These are phyloP conservation scores for Lutraria lutraria DNA, from an alignment of 2,888 invertebrate species.

Conservation along the genomic window DNA sequence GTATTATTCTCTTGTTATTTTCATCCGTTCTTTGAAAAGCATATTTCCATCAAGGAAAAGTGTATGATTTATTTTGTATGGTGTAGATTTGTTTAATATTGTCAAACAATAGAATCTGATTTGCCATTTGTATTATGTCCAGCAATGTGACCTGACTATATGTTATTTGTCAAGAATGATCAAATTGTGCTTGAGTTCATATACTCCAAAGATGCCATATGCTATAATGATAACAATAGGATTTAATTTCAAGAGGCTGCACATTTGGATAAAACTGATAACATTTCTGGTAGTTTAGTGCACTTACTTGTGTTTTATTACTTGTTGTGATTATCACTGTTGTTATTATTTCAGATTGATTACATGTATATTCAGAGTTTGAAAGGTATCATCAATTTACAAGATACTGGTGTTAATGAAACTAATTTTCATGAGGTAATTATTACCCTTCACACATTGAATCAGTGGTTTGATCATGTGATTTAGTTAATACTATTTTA, in stretches of 20 bases:
- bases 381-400: conserved; percentile 89
- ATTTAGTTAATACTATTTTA: too few relatives aligned
- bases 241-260: too few relatives aligned
- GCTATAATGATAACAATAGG: too few relatives aligned
- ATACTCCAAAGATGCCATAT: too few relatives aligned
- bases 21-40: too few relatives aligned
- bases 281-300: too few relatives aligned
- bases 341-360: conserved; percentile 75
- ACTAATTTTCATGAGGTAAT: conserved; percentile 89
- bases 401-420: conserved; percentile 89
- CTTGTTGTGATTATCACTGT: neutral
- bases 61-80: too few relatives aligned
- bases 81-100: too few relatives aligned
- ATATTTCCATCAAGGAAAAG: too few relatives aligned
- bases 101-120: too few relatives aligned
- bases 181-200: neutral
- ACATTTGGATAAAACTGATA: too few relatives aligned
- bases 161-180: neutral
- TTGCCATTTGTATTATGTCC: neutral
- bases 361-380: conserved; percentile 87
- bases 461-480: neutral
- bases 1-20: too few relatives aligned
- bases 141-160: neutral
- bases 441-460: neutral
- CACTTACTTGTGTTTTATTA: neutral